Evolutionary conservation across 1,140 invertebrate genomes (phyloP).

Genomic region (Trichoplusia ni): DNA sequence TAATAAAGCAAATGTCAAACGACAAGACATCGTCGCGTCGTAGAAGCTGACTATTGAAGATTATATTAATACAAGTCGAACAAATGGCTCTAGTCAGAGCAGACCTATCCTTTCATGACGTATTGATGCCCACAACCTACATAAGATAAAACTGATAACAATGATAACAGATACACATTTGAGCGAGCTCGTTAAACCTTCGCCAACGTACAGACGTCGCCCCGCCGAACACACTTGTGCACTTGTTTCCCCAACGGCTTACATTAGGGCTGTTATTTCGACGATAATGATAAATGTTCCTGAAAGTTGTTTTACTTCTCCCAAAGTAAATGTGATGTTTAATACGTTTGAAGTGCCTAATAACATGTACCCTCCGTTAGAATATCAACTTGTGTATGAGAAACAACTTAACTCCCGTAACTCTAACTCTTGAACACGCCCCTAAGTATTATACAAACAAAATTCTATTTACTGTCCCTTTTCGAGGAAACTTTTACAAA

Average conservation of each 20-base stretch:
- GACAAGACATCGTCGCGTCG: too few species aligned
- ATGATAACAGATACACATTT: too few species aligned
- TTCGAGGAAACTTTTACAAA: conserved; percentile 15
- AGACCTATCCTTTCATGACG: too few species aligned
- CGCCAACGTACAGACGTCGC: too few species aligned
- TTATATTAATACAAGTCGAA: too few species aligned
- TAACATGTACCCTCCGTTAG: conserved; percentile 14
- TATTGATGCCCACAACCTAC: too few species aligned
- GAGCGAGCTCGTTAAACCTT: too few species aligned
- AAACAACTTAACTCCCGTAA: conserved; percentile 31
- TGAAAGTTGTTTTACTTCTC: conserved; percentile 4
- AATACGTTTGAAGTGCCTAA: conserved; percentile 17
- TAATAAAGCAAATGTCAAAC: too few species aligned
- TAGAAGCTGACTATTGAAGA: too few species aligned
- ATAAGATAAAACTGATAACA: too few species aligned
- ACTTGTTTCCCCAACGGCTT: conserved; percentile 7
- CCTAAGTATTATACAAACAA: conserved; percentile 31
- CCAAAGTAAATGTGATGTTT: conserved; percentile 4
- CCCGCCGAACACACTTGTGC: too few species aligned
- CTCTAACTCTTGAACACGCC: conserved; percentile 21
- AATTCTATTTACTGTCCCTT: conserved; percentile 26
- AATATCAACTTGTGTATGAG: conserved; percentile 22
- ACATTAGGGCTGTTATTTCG: background rate
- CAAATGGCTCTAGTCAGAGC: too few species aligned
- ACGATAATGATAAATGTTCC: conserved; percentile 10